Evolutionary conservation across 2,888 invertebrate species (phyloP).

Genomic region (Deilephila porcellus): DNA sequence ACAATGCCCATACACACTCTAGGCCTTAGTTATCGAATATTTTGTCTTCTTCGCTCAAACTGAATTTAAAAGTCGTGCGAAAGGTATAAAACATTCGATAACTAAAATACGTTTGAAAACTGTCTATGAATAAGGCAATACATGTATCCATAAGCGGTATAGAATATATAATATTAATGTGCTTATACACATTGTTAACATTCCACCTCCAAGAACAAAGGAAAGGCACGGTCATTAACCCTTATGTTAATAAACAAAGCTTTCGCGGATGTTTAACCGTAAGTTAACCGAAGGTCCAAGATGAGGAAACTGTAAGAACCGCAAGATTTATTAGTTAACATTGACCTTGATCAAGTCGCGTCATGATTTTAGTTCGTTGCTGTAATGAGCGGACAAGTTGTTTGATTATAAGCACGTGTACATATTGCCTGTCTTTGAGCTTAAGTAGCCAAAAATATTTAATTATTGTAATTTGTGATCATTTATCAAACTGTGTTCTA

Average conservation of each 20-base stretch:
- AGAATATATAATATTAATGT: background rate
- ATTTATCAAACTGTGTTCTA: background rate
- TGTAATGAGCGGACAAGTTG: constrained; percentile 43
- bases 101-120: too few relatives aligned
- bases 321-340: constrained; percentile 48
- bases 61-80: too few relatives aligned
- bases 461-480: background rate
- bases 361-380: constrained; percentile 52
- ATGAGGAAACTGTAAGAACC: constrained; percentile 43
- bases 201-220: constrained; percentile 47
- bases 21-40: too few relatives aligned
- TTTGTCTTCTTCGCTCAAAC: too few relatives aligned
- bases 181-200: background rate
- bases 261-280: constrained; percentile 4
- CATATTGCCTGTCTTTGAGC: background rate
- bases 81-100: too few relatives aligned
- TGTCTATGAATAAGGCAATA: too few relatives aligned
- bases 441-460: too few relatives aligned
- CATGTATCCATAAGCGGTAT: background rate
- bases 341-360: constrained; percentile 56
- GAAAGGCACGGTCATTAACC: constrained; percentile 49
- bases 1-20: background rate
- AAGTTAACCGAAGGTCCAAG: constrained; percentile 27
- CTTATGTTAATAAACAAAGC: constrained; percentile 36
- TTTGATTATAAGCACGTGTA: constrained; percentile 36